Percentiles rank a stretch among this genome's conserved stretches.
phyloP scores from a whole-genome alignment of 2,113 vertebrate genomes.

The Albula glossodonta region DNA sequence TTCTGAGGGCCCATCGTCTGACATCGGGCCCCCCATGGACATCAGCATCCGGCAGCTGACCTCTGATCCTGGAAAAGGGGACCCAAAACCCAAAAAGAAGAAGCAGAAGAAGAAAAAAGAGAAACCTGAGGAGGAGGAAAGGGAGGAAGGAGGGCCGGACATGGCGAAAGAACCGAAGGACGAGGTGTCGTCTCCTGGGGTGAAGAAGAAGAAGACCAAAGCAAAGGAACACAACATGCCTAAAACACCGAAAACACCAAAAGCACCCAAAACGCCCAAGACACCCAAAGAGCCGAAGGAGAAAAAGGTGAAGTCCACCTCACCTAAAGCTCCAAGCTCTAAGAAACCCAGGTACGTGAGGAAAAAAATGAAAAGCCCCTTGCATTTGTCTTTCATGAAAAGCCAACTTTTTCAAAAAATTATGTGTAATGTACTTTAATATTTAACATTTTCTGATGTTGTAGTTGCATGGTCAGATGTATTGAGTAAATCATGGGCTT shows the following conservation, averaged over 20 bases:
- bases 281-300: slow-evolving; percentile 90
- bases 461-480: too few relatives aligned
- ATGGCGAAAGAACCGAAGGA: slow-evolving; percentile 66
- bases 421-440: too few relatives aligned
- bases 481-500: too few relatives aligned
- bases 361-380: too few relatives aligned
- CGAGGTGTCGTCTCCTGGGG: slow-evolving; percentile 74
- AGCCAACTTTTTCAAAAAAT: too few relatives aligned
- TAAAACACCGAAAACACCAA: slow-evolving; percentile 77
- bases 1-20: slow-evolving; percentile 82
- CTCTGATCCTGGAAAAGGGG: slow-evolving; percentile 78
- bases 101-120: slow-evolving; percentile 98
- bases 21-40: slow-evolving; percentile 80
- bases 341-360: slow-evolving; percentile 86
- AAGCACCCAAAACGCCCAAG: slow-evolving; percentile 88
- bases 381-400: too few relatives aligned
- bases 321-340: slow-evolving; percentile 83
- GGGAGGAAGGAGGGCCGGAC: slow-evolving; percentile 67
- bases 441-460: too few relatives aligned
- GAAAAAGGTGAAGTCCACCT: slow-evolving; percentile 79
- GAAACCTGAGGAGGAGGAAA: slow-evolving; percentile 75
- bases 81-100: slow-evolving; percentile 93
- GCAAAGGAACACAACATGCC: slow-evolving; percentile 73
- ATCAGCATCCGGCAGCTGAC: slow-evolving; percentile 79
- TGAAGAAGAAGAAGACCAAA: slow-evolving; percentile 92